These are phyloP conservation scores for Pantherophis guttatus DNA, from an alignment of 2,113 vertebrate species.

Conservation along the genomic window DNA sequence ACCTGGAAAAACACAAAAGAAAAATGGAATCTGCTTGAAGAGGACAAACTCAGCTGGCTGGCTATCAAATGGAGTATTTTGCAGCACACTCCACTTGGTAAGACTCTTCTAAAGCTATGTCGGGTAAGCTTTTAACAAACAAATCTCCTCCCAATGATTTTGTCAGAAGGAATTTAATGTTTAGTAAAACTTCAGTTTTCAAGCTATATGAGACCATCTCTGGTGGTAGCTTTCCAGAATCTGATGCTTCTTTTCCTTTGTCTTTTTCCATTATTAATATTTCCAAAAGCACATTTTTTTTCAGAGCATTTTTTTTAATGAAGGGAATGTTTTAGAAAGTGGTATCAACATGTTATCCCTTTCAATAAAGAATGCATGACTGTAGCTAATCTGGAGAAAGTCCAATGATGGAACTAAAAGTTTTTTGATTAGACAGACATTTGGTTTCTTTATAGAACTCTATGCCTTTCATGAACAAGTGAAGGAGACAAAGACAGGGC, in stretches of 20 bases:
- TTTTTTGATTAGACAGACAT: not conserved
- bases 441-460: not conserved
- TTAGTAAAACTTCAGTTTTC: not conserved
- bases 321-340: not conserved
- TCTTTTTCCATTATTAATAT: not conserved
- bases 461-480: not conserved
- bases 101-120: not conserved
- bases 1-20: not conserved
- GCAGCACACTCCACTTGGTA: not conserved
- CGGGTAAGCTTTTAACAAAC: not conserved
- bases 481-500: no score
- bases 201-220: not conserved
- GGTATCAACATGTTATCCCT: not conserved
- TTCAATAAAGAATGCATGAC: not conserved
- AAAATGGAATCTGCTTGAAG: not conserved
- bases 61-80: not conserved
- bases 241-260: not conserved
- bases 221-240: not conserved
- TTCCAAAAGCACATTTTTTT: not conserved
- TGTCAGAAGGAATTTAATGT: not conserved
- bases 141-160: not conserved
- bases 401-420: not conserved
- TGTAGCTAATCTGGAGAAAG: conserved; percentile 7
- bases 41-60: not conserved
- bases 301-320: not conserved